Conservation (phyloP, 2,113 vertebrate genomes). For the Strix aluco region DNA sequence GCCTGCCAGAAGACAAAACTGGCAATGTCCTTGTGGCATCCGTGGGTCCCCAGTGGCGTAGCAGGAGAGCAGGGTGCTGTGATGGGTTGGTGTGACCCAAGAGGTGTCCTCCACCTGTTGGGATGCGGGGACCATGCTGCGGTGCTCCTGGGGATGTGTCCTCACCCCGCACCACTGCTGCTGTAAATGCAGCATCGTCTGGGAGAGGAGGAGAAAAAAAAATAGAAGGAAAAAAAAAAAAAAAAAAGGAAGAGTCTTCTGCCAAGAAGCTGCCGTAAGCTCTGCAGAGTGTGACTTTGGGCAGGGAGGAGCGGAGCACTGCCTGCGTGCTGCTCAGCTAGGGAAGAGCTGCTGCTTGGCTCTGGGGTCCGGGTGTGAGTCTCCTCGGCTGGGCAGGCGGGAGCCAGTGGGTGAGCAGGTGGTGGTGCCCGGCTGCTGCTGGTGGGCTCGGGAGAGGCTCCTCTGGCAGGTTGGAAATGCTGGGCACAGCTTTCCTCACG, state of each 20-base stretch:
- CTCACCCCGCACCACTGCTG: neutral
- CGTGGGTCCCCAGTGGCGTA: accelerated
- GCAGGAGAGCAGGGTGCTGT: neutral
- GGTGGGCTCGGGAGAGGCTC: neutral
- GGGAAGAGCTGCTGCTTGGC: neutral
- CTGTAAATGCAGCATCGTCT: conserved; percentile 15
- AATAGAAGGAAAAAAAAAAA: neutral
- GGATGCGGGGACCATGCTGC: neutral
- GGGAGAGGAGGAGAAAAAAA: neutral
- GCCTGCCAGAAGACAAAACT: neutral
- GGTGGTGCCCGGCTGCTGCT: neutral
- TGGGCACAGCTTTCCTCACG: neutral
- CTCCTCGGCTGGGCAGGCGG: neutral
- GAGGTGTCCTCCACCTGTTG: neutral
- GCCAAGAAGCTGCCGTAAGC: conserved; percentile 47
- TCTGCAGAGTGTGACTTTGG: conserved; percentile 41
- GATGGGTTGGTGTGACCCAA: neutral
- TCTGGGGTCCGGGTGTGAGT: neutral
- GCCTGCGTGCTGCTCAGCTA: neutral
- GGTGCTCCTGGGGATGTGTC: accelerated
- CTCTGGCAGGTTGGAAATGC: neutral
- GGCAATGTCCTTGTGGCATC: neutral
- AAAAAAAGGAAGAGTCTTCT: neutral
- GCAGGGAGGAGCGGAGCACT: neutral
- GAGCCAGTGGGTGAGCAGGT: neutral